These are phyloP conservation scores for Campoplex nolae DNA, from an alignment of 2,888 invertebrate species.

Conservation along the genomic window DNA sequence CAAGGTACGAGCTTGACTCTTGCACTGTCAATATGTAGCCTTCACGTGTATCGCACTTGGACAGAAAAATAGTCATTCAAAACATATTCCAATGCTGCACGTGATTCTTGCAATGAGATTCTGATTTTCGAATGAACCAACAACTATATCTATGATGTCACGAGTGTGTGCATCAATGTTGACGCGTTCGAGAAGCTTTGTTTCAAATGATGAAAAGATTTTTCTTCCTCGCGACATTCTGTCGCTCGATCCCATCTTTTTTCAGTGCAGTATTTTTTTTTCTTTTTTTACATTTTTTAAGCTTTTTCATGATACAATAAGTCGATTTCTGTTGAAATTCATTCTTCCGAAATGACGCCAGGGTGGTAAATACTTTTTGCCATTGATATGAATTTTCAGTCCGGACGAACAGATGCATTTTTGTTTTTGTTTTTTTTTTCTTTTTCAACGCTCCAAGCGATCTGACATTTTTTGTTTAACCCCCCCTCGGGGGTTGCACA, in stretches of 20 bases:
- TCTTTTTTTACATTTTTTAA: neutral
- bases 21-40: conserved; percentile 12
- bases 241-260: neutral
- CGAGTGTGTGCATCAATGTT: neutral
- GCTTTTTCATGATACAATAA: no score
- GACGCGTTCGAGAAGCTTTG: neutral
- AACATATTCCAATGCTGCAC: neutral
- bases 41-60: neutral
- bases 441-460: neutral
- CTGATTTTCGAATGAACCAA: neutral
- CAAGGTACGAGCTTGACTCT: conserved; percentile 48
- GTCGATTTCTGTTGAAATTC: neutral
- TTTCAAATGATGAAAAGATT: neutral
- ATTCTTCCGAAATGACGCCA: neutral
- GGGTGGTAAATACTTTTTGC: neutral
- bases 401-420: conserved; percentile 38
- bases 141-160: neutral
- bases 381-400: conserved; percentile 13
- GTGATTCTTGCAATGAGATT: neutral
- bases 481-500: conserved; percentile 11
- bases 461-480: neutral
- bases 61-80: neutral
- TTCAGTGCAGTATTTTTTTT: neutral
- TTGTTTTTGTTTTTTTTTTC: conserved; percentile 30
- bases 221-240: neutral